Evolutionary conservation across 2,113 vertebrate species (phyloP).

Genomic region (Chinchilla lanigera): DNA sequence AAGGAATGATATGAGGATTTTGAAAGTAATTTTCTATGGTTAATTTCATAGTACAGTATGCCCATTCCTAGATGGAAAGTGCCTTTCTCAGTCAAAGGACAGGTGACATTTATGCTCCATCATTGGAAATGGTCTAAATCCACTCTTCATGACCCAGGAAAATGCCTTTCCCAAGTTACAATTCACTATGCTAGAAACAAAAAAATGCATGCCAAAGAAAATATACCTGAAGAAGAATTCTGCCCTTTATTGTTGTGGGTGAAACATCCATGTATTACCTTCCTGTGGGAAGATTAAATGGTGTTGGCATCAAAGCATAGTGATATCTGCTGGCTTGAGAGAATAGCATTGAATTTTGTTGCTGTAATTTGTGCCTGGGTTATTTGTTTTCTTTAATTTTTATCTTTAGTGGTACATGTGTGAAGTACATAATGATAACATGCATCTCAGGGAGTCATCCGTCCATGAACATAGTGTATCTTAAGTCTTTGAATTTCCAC

Average conservation of each 20-base stretch:
- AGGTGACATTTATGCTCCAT: background rate
- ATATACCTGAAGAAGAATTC: background rate
- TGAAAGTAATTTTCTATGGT: background rate
- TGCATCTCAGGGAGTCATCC: background rate
- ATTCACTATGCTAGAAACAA: background rate
- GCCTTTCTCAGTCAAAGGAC: background rate
- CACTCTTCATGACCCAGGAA: background rate
- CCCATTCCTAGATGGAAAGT: background rate
- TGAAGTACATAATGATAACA: background rate
- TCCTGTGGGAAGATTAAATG: background rate
- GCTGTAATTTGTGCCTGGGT: background rate
- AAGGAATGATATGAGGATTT: background rate
- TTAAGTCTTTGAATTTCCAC: background rate
- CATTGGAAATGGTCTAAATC: background rate
- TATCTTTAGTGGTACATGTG: background rate
- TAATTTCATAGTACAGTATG: background rate
- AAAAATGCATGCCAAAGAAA: background rate
- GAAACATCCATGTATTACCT: fast-evolving
- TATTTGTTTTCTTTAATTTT: background rate
- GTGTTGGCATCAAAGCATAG: fast-evolving
- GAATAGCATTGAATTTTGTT: background rate
- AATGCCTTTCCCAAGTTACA: fast-evolving
- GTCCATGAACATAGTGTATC: background rate
- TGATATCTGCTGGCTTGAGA: fast-evolving
- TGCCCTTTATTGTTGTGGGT: fast-evolving